Evolutionary conservation across 2,888 invertebrate species (phyloP), one percentile per base, ranked within the genome.

Genomic region (Drosophila mayaguana): DNA sequence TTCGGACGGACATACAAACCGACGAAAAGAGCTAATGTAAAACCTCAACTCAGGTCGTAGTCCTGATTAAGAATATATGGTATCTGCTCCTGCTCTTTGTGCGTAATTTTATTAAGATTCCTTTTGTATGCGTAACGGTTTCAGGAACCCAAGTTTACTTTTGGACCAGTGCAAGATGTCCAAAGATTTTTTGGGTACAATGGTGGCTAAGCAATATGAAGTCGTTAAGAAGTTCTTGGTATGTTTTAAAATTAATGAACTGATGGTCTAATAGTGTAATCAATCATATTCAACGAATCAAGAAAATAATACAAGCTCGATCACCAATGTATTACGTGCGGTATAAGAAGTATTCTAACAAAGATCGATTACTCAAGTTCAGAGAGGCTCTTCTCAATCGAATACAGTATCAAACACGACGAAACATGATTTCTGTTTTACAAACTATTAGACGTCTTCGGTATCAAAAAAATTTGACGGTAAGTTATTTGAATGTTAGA

Each of bases 261-360:
- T 34, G 1, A 20, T 32, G 8, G 5, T 0, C 4, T 12, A 7
- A 18, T n/a, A 38, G 38, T 18, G 3, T 14, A 36, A 46, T 14
- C 12, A 22, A 36, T 45, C 0, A 11, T 32, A 14, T 28, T 61
- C 61, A 53, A 20, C 20, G 2, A 16, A 18, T 3, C 46, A 46
- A 92, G 92, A 91, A 90, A 92, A 92, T 92, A 91, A 68, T 92
- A 6, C 85, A 92, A 65, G 88, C 91, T 0, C 89, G 92, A 3
- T 81, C 88, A 63, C 92, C 92, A 0, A 71, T 92, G 53, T 92
- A 92, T 63, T 89, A 81, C 6, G 73, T 91, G 46, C 81, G 86
- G 16, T 67, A 79, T 57, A 79, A 79, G 5, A 91, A 89, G 36
- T 89, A 83, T 65, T 75, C 87, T 0, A 83, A 91, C 62, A 78